phyloP scores from a whole-genome alignment of 2,113 vertebrate species.

The Zosterops hypoxanthus region DNA sequence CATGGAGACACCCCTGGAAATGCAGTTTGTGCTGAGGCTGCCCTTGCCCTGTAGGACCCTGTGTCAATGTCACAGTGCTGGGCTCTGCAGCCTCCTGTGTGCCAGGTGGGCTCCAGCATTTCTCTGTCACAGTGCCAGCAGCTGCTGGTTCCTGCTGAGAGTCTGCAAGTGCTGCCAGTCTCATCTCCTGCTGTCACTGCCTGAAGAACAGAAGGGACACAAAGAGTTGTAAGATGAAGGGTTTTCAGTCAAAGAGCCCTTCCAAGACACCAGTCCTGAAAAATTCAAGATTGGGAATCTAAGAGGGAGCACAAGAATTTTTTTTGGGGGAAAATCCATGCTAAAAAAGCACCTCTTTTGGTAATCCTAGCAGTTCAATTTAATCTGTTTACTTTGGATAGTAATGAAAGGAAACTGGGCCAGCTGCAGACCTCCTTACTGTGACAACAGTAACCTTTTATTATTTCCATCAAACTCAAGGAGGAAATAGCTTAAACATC shows the following conservation, averaged over 20 bases:
- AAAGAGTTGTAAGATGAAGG: not conserved
- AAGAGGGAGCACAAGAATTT: not conserved
- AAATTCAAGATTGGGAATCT: not conserved
- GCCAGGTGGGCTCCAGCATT: not conserved
- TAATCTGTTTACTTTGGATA: slow-evolving; percentile 80
- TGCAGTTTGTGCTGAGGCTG: not conserved
- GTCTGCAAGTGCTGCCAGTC: not conserved
- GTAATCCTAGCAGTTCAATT: slow-evolving; percentile 68
- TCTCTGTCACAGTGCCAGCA: not conserved
- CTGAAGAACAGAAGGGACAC: not conserved
- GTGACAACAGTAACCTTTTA: slow-evolving; percentile 81
- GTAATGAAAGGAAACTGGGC: slow-evolving; percentile 78
- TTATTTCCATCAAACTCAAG: slow-evolving; percentile 77
- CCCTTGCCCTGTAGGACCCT: not conserved
- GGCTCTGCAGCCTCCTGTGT: not conserved
- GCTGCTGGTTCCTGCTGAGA: not conserved
- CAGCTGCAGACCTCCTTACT: slow-evolving; percentile 82
- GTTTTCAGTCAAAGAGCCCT: not conserved
- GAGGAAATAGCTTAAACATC: slow-evolving; percentile 83
- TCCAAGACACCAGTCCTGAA: not conserved
- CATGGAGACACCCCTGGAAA: not conserved
- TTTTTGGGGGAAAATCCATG: slow-evolving; percentile 10
- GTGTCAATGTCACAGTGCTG: not conserved
- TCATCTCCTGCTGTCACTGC: not conserved
- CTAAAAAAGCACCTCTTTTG: slow-evolving; percentile 66